Evolutionary conservation across 2,797 vertebrate genomes (phyloP), one percentile per base, ranked within the genome.

Genomic region (Sebastes oblongus): DNA sequence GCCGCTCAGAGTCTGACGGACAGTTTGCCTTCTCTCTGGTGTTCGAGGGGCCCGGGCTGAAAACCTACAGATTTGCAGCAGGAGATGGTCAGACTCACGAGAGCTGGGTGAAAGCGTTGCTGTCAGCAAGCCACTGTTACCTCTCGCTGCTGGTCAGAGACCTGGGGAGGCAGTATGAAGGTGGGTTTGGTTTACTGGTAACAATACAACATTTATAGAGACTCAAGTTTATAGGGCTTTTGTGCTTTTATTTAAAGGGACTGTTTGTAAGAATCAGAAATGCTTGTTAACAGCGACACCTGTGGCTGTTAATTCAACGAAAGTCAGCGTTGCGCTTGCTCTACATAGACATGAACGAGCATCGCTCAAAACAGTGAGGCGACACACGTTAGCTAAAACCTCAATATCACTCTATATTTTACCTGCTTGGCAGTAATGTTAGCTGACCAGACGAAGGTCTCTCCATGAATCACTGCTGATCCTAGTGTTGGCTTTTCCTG

Each of bases 81-180:
- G 95, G 94, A 0, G 96, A 97, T 64, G 94, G 91, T 3, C 93
- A 75, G 25, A 93, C 92, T 66, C 96, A 96, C 80, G 97, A 98
- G 89, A 95, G 96, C 79, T 99, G 98, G 98, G 95, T 99, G 85
- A 97, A 96, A 83, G 96, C 95, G 0, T 84, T 99, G 61, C 96
- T 97, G 0, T 94, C 96, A 2, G 97, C 98, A 81, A 97, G 96
- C 87, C 97, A 98, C 20, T 92, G 96, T 80, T 97, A 97, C 91
- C 96, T 99, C 82, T 96, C 97, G 3, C 88, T 97, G 82, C 96
- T 99, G 86, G 93, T 98, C n/a, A 93, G 92, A 18, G 97, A 98
- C 91, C 89, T 99, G 88, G 95, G 96, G 77, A 96, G 90, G 61
- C 96, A 97, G 85, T 95, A 99, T 72, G 95, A 96, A 82, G 96